phyloP scores from a whole-genome alignment of 2,113 vertebrate species.

The Halcyon malimbica region DNA sequence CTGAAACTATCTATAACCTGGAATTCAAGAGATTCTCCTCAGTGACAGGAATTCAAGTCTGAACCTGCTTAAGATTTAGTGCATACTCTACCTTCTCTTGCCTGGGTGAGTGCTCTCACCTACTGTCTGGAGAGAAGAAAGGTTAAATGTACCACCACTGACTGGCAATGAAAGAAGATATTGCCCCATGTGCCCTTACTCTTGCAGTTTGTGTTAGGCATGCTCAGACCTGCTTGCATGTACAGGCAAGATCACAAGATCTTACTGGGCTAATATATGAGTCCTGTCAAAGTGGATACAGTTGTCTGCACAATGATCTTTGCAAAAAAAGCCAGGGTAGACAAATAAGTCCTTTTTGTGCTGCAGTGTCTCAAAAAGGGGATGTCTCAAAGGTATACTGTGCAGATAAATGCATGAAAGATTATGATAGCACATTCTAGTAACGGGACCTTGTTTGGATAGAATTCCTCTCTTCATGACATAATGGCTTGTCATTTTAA shows the following conservation, averaged over 20 bases:
- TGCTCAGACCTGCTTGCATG: background rate
- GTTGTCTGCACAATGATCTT: background rate
- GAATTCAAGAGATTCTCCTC: background rate
- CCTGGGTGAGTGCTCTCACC: background rate
- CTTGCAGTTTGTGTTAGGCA: background rate
- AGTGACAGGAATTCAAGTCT: background rate
- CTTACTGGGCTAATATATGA: background rate
- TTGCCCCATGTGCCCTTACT: background rate
- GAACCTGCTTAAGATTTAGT: background rate
- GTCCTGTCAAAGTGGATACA: background rate
- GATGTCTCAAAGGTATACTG: background rate
- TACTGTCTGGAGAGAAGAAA: background rate
- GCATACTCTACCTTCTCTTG: background rate
- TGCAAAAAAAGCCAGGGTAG: background rate
- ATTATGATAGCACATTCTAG: background rate
- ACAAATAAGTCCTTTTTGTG: background rate
- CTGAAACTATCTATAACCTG: background rate
- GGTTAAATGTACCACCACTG: background rate
- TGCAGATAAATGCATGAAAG: background rate
- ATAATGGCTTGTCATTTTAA: background rate
- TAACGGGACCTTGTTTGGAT: background rate
- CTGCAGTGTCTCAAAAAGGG: background rate
- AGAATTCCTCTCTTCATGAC: background rate
- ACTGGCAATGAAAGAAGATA: background rate
- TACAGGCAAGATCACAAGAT: background rate